phyloP scores from a whole-genome alignment of 1,140 invertebrate genomes.

The Cecropterus lyciades region DNA sequence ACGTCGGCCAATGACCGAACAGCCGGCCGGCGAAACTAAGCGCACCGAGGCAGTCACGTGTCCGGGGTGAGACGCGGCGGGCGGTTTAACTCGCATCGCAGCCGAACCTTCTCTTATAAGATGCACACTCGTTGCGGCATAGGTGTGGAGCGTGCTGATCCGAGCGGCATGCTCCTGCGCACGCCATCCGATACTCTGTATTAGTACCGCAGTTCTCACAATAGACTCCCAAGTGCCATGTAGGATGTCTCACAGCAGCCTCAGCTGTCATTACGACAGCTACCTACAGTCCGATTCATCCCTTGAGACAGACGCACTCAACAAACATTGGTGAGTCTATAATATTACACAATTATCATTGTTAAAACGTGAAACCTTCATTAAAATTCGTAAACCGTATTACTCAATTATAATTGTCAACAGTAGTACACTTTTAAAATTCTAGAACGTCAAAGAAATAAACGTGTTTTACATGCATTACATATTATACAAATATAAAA shows the following conservation, averaged over 20 bases:
- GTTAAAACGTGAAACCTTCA: constrained; percentile 20
- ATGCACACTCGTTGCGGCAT: constrained; percentile 76
- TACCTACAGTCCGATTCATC: constrained; percentile 78
- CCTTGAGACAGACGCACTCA: constrained; percentile 78
- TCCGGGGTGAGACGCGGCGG: constrained; percentile 80
- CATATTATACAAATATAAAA: too few relatives aligned
- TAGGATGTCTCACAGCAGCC: constrained; percentile 82
- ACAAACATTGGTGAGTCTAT: constrained; percentile 74
- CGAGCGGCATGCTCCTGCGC: constrained; percentile 70
- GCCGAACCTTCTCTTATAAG: constrained; percentile 79
- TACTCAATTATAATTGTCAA: background rate
- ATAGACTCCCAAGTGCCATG: constrained; percentile 70
- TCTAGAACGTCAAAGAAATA: constrained; percentile 2
- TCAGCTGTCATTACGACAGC: constrained; percentile 79
- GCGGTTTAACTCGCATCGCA: constrained; percentile 65
- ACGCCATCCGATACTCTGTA: constrained; percentile 48
- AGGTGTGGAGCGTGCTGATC: constrained; percentile 75
- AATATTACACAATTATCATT: constrained; percentile 30
- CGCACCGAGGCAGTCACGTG: constrained; percentile 76
- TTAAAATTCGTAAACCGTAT: constrained; percentile 25
- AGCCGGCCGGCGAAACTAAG: constrained; percentile 71
- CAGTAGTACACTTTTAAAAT: background rate
- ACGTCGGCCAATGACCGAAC: constrained; percentile 74
- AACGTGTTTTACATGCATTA: too few relatives aligned
- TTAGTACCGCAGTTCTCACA: constrained; percentile 53